phyloP scores from a whole-genome alignment of 2,888 invertebrate species.

The Anthrax anthrax region DNA sequence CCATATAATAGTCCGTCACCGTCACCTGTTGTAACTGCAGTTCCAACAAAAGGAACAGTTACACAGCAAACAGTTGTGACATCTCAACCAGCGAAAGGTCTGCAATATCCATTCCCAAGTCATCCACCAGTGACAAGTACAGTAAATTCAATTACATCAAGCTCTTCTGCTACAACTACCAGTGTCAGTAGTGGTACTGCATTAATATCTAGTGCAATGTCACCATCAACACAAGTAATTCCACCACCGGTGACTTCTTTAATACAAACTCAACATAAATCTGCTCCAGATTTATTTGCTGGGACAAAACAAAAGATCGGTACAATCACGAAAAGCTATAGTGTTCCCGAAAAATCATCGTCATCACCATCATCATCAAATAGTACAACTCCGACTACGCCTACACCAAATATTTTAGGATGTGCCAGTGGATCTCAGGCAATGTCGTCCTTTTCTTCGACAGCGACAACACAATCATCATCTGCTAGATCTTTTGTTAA shows the following conservation, averaged over 20 bases:
- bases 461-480: conserved; percentile 8
- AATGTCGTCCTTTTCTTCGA: background rate
- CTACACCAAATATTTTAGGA: background rate
- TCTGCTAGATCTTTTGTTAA: conserved; percentile 21
- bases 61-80: conserved; percentile 2
- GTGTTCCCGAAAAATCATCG: conserved; percentile 22
- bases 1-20: conserved; percentile 34
- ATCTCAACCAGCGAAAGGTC: conserved; percentile 28
- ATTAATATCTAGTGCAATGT: conserved; percentile 18
- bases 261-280: conserved; percentile 5
- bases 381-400: background rate
- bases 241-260: background rate
- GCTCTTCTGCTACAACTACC: conserved; percentile 17
- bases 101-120: conserved; percentile 66
- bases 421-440: conserved; percentile 8
- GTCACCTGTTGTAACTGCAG: conserved; percentile 19
- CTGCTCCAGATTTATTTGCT: conserved; percentile 2
- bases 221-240: background rate
- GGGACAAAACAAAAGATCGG: conserved; percentile 21
- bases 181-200: conserved; percentile 11
- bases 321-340: conserved; percentile 29
- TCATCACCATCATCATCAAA: background rate
- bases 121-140: conserved; percentile 47
- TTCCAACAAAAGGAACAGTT: conserved; percentile 1
- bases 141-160: conserved; percentile 20